These are phyloP conservation scores for Anabas testudineus DNA, from an alignment of 2,797 vertebrate genomes.

Conservation along the genomic window DNA sequence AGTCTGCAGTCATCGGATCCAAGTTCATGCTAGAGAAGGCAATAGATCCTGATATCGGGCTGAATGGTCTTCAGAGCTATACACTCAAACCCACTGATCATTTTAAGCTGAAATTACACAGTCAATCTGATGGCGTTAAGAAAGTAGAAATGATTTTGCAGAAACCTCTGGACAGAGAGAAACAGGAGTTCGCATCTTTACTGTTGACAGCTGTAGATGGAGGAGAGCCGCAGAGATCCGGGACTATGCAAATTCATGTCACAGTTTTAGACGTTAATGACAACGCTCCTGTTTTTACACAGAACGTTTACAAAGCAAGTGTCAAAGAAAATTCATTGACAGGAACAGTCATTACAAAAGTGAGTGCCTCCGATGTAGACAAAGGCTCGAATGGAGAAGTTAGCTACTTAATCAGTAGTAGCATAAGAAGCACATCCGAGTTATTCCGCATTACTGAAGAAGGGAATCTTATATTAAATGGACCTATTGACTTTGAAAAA, in stretches of 20 bases:
- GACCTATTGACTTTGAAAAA: constrained; percentile 78
- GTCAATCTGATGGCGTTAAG: constrained; percentile 61
- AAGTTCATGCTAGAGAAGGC: constrained; percentile 77
- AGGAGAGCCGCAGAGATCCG: constrained; percentile 72
- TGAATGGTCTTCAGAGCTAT: constrained; percentile 76
- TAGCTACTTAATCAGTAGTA: constrained; percentile 67
- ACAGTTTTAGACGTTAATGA: constrained; percentile 77
- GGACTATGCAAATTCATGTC: constrained; percentile 72
- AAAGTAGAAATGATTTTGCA: constrained; percentile 80
- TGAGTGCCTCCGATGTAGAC: constrained; percentile 78
- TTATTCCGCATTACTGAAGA: constrained; percentile 59
- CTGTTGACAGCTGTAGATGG: constrained; percentile 75
- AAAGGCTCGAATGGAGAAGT: constrained; percentile 68
- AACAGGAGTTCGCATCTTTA: constrained; percentile 57
- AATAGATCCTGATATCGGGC: constrained; percentile 72
- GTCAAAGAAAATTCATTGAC: constrained; percentile 66
- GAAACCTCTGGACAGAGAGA: constrained; percentile 75
- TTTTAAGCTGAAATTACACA: constrained; percentile 73
- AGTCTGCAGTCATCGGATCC: constrained; percentile 69
- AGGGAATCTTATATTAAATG: constrained; percentile 53
- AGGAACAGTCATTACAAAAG: constrained; percentile 61
- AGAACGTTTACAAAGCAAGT: constrained; percentile 67
- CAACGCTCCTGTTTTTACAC: constrained; percentile 78
- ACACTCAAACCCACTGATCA: constrained; percentile 69
- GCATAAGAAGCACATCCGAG: constrained; percentile 25